Percentiles rank a stretch among this genome's conserved stretches.
phyloP scores from a whole-genome alignment of 2,797 vertebrate genomes.

The Notamacropus eugenii region DNA sequence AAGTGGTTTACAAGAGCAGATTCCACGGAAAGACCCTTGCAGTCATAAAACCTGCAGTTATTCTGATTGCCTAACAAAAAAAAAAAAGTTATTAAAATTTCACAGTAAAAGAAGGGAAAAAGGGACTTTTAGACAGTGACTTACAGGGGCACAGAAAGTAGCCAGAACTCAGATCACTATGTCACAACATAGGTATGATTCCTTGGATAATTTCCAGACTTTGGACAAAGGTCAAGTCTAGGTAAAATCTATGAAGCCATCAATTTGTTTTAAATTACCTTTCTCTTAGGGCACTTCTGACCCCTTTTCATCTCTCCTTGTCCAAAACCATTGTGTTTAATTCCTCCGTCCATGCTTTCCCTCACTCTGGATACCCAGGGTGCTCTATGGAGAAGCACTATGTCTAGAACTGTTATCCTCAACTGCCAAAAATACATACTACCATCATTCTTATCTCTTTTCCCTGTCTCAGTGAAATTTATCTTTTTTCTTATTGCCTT shows the following conservation, averaged over 20 bases:
- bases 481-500: background rate
- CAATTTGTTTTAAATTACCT: background rate
- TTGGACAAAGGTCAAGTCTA: background rate
- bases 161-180: background rate
- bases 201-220: background rate
- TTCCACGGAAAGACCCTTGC: slow-evolving; percentile 49
- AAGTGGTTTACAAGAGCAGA: slow-evolving; percentile 50
- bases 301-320: background rate
- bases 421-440: background rate
- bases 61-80: slow-evolving; percentile 16
- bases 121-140: background rate
- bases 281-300: background rate
- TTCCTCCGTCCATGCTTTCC: background rate
- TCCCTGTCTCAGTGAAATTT: background rate
- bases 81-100: slow-evolving; percentile 18
- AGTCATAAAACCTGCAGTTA: slow-evolving; percentile 32
- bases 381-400: background rate
- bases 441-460: background rate
- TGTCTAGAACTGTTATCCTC: background rate
- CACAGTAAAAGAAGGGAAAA: background rate
- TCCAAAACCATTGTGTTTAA: background rate
- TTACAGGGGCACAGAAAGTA: background rate
- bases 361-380: background rate
- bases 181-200: background rate
- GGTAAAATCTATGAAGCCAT: background rate